phyloP scores from a whole-genome alignment of 2,888 invertebrate species.

The Argyra leucocephala region DNA sequence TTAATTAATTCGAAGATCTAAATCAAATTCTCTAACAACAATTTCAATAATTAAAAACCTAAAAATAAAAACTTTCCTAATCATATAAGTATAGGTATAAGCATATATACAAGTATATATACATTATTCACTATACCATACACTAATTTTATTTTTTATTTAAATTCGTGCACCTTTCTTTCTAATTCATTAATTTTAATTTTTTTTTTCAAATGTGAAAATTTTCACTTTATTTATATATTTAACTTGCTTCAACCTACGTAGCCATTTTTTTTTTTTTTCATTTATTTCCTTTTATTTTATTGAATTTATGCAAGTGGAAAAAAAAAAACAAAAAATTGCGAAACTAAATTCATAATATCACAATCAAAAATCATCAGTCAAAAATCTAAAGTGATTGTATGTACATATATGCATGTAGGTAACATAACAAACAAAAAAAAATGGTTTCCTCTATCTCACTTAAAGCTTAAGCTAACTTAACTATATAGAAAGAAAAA shows the following conservation, averaged over 20 bases:
- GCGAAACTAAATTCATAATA: neutral
- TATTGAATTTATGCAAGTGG: neutral
- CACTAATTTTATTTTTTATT: too few species aligned
- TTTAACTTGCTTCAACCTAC: neutral
- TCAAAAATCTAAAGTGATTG: neutral
- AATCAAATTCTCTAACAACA: too few species aligned
- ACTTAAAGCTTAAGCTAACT: too few species aligned
- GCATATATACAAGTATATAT: too few species aligned
- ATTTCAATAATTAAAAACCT: too few species aligned
- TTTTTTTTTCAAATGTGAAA: neutral
- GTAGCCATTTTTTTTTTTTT: neutral
- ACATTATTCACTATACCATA: too few species aligned
- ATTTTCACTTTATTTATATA: neutral
- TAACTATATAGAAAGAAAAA: neutral
- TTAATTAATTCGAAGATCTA: too few species aligned
- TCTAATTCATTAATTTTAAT: neutral
- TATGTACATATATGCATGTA: too few species aligned
- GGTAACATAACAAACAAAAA: too few species aligned
- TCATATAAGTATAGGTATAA: too few species aligned
- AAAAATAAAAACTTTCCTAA: too few species aligned
- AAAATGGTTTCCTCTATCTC: too few species aligned
- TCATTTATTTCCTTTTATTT: neutral
- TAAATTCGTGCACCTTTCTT: neutral
- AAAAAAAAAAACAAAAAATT: neutral
- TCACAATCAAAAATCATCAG: neutral